A percentile compares a stretch with the other conserved stretches of the same genome.
Conservation (phyloP, 2,888 invertebrate species). For the Pycnomerus fuliginosus region DNA sequence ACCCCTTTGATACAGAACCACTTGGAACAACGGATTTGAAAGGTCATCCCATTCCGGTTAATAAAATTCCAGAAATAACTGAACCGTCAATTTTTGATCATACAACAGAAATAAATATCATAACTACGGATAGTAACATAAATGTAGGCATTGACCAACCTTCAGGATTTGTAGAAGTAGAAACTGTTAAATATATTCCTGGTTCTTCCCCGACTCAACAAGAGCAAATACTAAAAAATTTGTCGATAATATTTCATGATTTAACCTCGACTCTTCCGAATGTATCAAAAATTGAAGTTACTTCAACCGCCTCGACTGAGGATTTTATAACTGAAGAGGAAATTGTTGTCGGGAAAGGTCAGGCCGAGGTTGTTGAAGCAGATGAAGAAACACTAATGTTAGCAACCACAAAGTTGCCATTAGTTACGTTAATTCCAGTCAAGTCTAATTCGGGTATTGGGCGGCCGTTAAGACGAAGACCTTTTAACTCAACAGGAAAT, state of each 20-base stretch:
- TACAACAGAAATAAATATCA: conserved; percentile 15
- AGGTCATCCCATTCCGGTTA: conserved; percentile 68
- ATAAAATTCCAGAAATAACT: conserved; percentile 58
- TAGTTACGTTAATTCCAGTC: conserved; percentile 71
- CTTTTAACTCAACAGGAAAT: conserved; percentile 44
- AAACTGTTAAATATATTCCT: conserved; percentile 40
- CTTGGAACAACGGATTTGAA: conserved; percentile 63
- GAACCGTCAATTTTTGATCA: conserved; percentile 40
- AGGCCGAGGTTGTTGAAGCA: conserved; percentile 48
- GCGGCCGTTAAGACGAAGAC: conserved; percentile 67
- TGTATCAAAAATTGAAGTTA: conserved; percentile 33
- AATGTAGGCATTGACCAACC: not conserved
- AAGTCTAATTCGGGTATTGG: conserved; percentile 78
- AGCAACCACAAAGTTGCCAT: conserved; percentile 47
- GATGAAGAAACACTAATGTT: conserved; percentile 45
- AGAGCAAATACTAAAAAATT: conserved; percentile 58
- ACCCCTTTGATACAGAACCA: conserved; percentile 60
- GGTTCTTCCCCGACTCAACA: conserved; percentile 12
- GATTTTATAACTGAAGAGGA: conserved; percentile 14
- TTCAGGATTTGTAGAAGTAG: conserved; percentile 39
- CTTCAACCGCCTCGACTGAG: not conserved
- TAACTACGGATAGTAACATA: conserved; percentile 6
- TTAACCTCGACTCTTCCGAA: conserved; percentile 59
- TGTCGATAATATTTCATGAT: conserved; percentile 65
- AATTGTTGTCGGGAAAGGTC: conserved; percentile 42